Conservation (phyloP, 1,140 invertebrate genomes). For the Zophobas atratus region DNA sequence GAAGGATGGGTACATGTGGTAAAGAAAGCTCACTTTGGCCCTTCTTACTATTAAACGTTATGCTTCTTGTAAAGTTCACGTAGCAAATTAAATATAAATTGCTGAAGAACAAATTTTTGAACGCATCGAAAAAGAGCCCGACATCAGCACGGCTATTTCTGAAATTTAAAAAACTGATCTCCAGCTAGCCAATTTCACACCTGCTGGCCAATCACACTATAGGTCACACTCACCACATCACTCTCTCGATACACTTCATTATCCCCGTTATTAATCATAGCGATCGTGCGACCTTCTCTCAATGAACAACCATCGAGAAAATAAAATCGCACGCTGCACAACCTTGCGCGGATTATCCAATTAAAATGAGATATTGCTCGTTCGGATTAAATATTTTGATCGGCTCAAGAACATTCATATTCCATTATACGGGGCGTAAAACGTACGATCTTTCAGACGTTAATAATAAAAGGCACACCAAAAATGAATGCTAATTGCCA, state of each 20-base stretch:
- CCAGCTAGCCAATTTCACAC: not conserved
- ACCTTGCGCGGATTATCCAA: constrained; percentile 28
- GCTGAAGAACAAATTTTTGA: too few relatives aligned
- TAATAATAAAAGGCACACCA: not conserved
- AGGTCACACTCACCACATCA: constrained; percentile 1
- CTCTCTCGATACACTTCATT: constrained; percentile 8
- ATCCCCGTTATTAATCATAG: constrained; percentile 6
- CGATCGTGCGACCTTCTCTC: constrained; percentile 2
- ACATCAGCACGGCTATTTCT: too few relatives aligned
- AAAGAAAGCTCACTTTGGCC: too few relatives aligned
- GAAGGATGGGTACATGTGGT: too few relatives aligned
- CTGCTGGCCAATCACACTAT: constrained; percentile 4
- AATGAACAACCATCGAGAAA: constrained; percentile 17
- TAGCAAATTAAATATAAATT: too few relatives aligned
- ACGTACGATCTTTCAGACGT: not conserved
- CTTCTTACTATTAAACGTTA: too few relatives aligned
- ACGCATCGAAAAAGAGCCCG: too few relatives aligned
- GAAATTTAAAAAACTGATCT: not conserved
- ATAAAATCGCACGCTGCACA: constrained; percentile 13
- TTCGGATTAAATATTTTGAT: constrained; percentile 21
- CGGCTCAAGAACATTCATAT: constrained; percentile 6
- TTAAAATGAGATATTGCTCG: constrained; percentile 20
- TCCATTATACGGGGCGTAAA: constrained; percentile 2
- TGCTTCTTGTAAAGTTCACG: too few relatives aligned
- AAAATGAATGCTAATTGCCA: constrained; percentile 1